Evolutionary conservation across 2,888 invertebrate species (phyloP).

Genomic region (Leptopterna dolabrata): DNA sequence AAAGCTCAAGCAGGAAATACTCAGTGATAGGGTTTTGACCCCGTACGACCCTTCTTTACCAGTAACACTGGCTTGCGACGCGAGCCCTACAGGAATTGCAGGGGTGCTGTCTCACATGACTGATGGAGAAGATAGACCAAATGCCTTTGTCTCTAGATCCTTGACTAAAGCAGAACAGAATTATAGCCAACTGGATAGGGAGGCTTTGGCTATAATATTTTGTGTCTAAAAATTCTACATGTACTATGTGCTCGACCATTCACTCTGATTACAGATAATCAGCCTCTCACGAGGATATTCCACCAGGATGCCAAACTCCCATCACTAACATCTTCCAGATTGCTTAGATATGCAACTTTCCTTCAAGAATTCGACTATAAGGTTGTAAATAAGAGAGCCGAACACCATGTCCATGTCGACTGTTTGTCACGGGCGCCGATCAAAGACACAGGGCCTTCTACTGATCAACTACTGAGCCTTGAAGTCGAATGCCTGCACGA

Average conservation of each 20-base stretch:
- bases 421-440: too few species aligned
- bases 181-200: slow-evolving; percentile 58
- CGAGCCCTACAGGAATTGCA: slow-evolving; percentile 54
- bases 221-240: slow-evolving; percentile 25
- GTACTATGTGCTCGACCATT: slow-evolving; percentile 44
- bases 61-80: slow-evolving; percentile 57
- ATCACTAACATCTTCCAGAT: too few species aligned
- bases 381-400: too few species aligned
- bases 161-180: slow-evolving; percentile 64
- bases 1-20: slow-evolving; percentile 60
- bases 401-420: too few species aligned
- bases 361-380: too few species aligned
- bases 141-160: slow-evolving; percentile 59
- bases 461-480: too few species aligned
- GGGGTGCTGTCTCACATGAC: slow-evolving; percentile 53
- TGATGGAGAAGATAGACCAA: slow-evolving; percentile 54
- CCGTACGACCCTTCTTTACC: slow-evolving; percentile 60
- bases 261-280: slow-evolving; percentile 48
- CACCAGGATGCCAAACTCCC: too few species aligned
- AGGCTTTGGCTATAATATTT: slow-evolving; percentile 57
- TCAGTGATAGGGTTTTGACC: slow-evolving; percentile 59
- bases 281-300: slow-evolving; percentile 52
- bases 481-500: too few species aligned
- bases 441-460: too few species aligned
- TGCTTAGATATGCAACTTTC: too few species aligned